phyloP scores from a whole-genome alignment of 2,888 invertebrate genomes.

The Rhodophaea formosa region DNA sequence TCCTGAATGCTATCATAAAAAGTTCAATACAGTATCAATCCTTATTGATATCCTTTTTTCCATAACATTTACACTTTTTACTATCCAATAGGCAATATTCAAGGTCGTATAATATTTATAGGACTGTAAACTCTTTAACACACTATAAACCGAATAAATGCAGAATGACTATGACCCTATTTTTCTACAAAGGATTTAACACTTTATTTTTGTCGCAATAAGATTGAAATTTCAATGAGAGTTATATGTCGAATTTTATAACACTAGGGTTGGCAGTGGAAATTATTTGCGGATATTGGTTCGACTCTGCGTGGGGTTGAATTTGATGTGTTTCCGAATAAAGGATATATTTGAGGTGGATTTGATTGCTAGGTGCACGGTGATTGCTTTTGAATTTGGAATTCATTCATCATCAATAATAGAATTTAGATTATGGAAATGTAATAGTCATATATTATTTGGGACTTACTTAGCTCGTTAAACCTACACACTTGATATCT shows the following conservation, averaged over 20 bases:
- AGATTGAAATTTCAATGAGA: background rate
- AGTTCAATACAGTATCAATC: slow-evolving; percentile 5
- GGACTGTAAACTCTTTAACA: slow-evolving; percentile 23
- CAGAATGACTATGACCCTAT: background rate
- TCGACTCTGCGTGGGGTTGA: slow-evolving; percentile 11
- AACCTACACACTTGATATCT: too few relatives aligned
- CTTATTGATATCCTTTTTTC: slow-evolving; percentile 7
- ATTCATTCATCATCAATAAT: slow-evolving; percentile 3
- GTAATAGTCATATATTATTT: background rate
- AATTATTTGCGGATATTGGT: slow-evolving; percentile 22
- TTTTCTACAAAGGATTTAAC: background rate
- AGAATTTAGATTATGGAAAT: background rate
- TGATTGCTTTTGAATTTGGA: slow-evolving; percentile 15
- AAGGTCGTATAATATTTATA: slow-evolving; percentile 19
- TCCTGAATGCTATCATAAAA: slow-evolving; percentile 7
- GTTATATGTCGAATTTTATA: slow-evolving; percentile 17
- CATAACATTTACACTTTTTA: slow-evolving; percentile 9
- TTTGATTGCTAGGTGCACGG: slow-evolving; percentile 3
- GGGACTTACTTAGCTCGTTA: too few relatives aligned
- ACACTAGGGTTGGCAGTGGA: slow-evolving; percentile 7
- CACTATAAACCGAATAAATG: slow-evolving; percentile 20
- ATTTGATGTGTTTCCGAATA: slow-evolving; percentile 23
- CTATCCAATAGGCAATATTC: slow-evolving; percentile 9
- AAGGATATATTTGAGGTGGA: slow-evolving; percentile 14
- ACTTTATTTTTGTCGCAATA: background rate